Evolutionary conservation across 2,113 vertebrate species (phyloP), one percentile per base, ranked within the genome.

Genomic region (Chloropsis cyanopogon): DNA sequence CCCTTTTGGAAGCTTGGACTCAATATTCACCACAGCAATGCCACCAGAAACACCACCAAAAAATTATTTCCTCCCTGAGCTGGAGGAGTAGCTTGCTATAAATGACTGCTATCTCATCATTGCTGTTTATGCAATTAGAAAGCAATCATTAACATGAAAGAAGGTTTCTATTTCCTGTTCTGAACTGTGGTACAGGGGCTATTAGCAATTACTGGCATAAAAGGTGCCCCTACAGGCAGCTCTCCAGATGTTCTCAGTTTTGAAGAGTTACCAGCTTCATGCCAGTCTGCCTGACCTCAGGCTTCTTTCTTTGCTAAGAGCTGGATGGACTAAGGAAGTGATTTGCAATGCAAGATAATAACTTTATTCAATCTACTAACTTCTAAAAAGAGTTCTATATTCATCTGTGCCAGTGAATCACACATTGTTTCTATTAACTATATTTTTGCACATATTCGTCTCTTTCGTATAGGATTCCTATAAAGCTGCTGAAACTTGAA

Each of bases 141-240:
- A 70, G 46, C 92, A 96, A 87, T 65, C 33, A 49, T 72, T 83
- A 93, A 72, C 93, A 65, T 86, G 46, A 94, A 96, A 94, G 72
- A 82, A 84, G n/a, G 81, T 94, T 95, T 90, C 69, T 86, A 89
- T 85, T 94, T 97, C 94, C 90, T 86, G 78, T 60, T 96, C 60
- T 87, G 86, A 83, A 83, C 80, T 82, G 29, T 69, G 35, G 31
- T 86, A 80, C 41, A 89, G 65, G 64, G 56, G 11, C 78, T 88
- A 79, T 96, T 96, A 65, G 82, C 70, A 94, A 92, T 97, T 93
- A 94, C 63, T 89, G 86, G 68, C 65, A 97, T 76, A 86, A 83
- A 60, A 95, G 42, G 63, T 73, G 57, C 61, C 77, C 88, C 61
- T 75, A 79, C 54, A 90, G 76, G 84, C 78, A 93, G 42, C 73